A percentile compares a stretch with the other conserved stretches of the same genome.
phyloP scores from a whole-genome alignment of 2,888 invertebrate genomes.

The Biston betularia region DNA sequence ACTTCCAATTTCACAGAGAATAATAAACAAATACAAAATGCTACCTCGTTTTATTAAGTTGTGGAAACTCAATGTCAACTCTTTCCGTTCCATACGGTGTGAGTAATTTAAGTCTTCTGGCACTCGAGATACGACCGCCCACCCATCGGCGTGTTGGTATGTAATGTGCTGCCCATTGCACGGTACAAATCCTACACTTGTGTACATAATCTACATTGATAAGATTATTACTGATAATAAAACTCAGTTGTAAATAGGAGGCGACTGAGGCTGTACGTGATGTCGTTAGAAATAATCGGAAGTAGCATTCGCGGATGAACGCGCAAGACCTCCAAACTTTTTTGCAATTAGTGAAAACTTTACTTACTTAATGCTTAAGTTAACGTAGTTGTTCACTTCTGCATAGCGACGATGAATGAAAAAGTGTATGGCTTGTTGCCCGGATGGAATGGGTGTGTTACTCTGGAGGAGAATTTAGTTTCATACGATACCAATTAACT shows the following conservation, averaged over 20 bases:
- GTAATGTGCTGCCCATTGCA: conserved; percentile 77
- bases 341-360: conserved; percentile 47
- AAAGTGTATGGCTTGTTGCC: conserved; percentile 41
- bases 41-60: conserved; percentile 83
- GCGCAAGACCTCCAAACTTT: conserved; percentile 44
- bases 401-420: conserved; percentile 38
- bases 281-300: conserved; percentile 21
- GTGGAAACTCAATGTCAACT: conserved; percentile 81
- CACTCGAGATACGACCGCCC: conserved; percentile 50
- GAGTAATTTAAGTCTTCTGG: conserved; percentile 54
- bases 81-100: conserved; percentile 77
- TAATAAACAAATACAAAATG: conserved; percentile 49
- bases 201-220: conserved; percentile 81
- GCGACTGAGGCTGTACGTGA: conserved; percentile 24
- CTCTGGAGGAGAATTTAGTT: conserved; percentile 30
- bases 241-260: conserved; percentile 46
- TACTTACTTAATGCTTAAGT: conserved; percentile 46
- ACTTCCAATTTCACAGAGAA: conserved; percentile 14
- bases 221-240: conserved; percentile 66
- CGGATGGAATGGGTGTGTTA: conserved; percentile 45
- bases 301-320: conserved; percentile 39
- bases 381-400: conserved; percentile 27
- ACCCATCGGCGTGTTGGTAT: conserved; percentile 68
- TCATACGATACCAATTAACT: conserved; percentile 32
- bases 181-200: conserved; percentile 75